Evolutionary conservation across 2,888 invertebrate species (phyloP), one percentile per base, ranked within the genome.

Genomic region (Drosophila eohydei): DNA sequence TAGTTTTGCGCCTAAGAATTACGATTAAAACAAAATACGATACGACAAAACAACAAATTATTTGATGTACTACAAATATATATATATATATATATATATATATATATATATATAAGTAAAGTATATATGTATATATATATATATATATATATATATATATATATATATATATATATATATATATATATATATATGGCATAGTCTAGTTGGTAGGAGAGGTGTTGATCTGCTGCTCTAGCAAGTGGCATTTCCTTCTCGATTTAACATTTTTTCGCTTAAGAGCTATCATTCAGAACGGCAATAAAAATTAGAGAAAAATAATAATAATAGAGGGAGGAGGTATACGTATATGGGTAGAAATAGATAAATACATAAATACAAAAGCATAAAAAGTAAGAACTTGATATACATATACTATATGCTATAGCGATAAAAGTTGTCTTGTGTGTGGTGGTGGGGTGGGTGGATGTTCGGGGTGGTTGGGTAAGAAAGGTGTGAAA

Each of bases 211-310:
- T 89, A 92, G 93, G 93, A 92, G 92, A 92, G 92, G 93, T 92
- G 92, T 93, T 93, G 92, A 92, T 91, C 90, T 92, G 91, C 91
- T 91, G 90, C 91, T 85, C 88, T 91, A 82, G 77, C 88, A 88
- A 80, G 64, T 80, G 80, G 72, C 63, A 71, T 74, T 64, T 75
- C 30, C 51, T 41, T 74, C 59, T 71, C 57, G 51, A 56, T 69
- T 60, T 64, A 28, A 67, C 48, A 6, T 12, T 14, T 12, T 62
- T 72, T 76, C 66, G 63, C 70, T 80, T 79, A 71, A 72, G 54
- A 64, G 46, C 57, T 71, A 83, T 65, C 89, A 89, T 89, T 83
- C 88, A 74, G 63, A 71, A 68, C 66, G 80, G 56, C 67, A 70
- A 68, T 41, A 68, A 54, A 61, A 70, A 56, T 52, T 30, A 30